Conservation (phyloP, 2,797 vertebrate genomes). For the Aratinga solstitialis region DNA sequence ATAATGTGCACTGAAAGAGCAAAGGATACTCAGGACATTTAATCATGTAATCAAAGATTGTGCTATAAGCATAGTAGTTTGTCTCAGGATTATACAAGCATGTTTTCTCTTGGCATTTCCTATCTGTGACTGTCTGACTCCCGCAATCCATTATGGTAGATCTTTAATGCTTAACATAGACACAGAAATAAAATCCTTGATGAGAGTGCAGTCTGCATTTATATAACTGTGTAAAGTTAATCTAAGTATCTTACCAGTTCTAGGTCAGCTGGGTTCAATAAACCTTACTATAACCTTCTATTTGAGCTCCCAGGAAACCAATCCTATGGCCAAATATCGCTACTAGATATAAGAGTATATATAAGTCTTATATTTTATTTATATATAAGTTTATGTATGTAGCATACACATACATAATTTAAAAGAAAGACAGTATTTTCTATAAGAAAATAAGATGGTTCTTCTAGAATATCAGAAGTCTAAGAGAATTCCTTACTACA, state of each 20-base stretch:
- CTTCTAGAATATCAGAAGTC: background rate
- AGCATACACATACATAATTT: background rate
- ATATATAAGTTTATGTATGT: background rate
- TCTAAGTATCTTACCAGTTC: background rate
- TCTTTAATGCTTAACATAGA: background rate
- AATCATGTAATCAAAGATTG: background rate
- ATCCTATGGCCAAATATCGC: background rate
- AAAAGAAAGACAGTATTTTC: background rate
- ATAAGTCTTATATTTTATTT: background rate
- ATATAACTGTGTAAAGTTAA: background rate
- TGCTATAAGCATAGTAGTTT: background rate
- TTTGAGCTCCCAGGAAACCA: background rate
- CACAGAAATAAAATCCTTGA: background rate
- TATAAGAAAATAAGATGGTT: background rate
- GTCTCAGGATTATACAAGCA: background rate
- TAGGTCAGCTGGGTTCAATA: background rate
- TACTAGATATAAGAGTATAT: background rate
- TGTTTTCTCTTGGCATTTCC: background rate
- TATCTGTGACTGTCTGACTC: background rate
- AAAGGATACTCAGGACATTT: background rate
- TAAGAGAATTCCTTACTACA: background rate
- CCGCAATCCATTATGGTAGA: background rate
- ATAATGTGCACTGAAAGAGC: background rate
- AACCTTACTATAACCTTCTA: background rate
- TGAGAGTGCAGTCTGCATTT: background rate